phyloP scores from a whole-genome alignment of 2,888 invertebrate species.

The Mechanitis messenoides region DNA sequence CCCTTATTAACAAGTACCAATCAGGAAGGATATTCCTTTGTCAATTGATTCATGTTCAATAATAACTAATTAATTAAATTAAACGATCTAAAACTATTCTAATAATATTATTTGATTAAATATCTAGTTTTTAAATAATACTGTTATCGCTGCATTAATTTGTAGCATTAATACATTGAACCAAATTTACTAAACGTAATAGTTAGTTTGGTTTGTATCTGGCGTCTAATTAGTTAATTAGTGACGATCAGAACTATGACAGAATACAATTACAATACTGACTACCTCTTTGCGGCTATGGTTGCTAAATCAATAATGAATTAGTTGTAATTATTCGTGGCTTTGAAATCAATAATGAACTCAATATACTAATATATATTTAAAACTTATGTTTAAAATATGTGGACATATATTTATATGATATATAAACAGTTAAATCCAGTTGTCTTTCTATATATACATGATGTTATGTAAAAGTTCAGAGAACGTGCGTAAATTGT shows the following conservation, averaged over 20 bases:
- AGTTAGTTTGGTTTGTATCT: slow-evolving; percentile 17
- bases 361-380: no score
- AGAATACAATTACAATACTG: slow-evolving; percentile 14
- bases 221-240: slow-evolving; percentile 24
- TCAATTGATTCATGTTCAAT: no score
- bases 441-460: slow-evolving; percentile 7
- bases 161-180: no score
- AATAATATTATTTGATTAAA: no score
- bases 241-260: slow-evolving; percentile 12
- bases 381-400: background rate
- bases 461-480: slow-evolving; percentile 19
- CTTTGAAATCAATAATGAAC: no score
- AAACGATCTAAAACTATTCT: no score
- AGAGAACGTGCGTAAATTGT: slow-evolving; percentile 39
- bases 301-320: background rate
- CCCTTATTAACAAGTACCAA: slow-evolving; percentile 16
- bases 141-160: no score
- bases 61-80: no score
- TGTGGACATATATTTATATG: slow-evolving; percentile 6
- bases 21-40: slow-evolving; percentile 5
- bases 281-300: slow-evolving; percentile 8
- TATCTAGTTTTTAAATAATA: no score
- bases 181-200: background rate
- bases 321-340: background rate
- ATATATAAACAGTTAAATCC: slow-evolving; percentile 7